These are phyloP conservation scores for Pandemis heparana DNA, from an alignment of 2,888 invertebrate species.

Conservation along the genomic window DNA sequence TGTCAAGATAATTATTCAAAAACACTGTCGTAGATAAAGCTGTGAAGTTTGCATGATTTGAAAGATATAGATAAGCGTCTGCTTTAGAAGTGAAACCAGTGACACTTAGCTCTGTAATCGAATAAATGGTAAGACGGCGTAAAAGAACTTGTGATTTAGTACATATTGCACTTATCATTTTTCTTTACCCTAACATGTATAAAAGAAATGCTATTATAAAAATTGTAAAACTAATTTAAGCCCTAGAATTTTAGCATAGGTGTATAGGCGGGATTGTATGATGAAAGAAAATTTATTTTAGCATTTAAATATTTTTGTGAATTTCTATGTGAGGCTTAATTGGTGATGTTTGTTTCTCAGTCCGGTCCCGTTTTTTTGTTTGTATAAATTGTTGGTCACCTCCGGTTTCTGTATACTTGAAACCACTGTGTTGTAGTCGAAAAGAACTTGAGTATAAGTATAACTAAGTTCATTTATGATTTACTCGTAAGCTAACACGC, in stretches of 20 bases:
- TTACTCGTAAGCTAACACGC: too few relatives aligned
- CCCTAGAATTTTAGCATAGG: slow-evolving; percentile 53
- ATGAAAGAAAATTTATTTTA: slow-evolving; percentile 65
- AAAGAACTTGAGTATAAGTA: too few relatives aligned
- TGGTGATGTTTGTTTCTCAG: slow-evolving; percentile 51
- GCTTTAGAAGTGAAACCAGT: background rate
- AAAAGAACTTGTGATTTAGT: slow-evolving; percentile 57
- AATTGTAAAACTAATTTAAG: slow-evolving; percentile 60
- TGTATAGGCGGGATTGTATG: slow-evolving; percentile 63
- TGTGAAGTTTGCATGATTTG: background rate
- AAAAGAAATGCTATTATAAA: slow-evolving; percentile 51
- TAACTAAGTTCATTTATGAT: too few relatives aligned
- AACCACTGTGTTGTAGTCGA: background rate
- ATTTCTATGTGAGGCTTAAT: slow-evolving; percentile 64
- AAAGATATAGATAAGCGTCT: background rate
- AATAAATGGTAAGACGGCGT: slow-evolving; percentile 42
- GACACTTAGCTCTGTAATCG: slow-evolving; percentile 6
- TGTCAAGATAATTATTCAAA: background rate
- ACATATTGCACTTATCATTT: slow-evolving; percentile 47
- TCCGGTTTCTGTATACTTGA: background rate
- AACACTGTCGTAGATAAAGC: background rate
- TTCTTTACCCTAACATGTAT: slow-evolving; percentile 51
- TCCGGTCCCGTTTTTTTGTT: slow-evolving; percentile 52
- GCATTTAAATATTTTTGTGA: slow-evolving; percentile 64
- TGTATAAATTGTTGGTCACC: slow-evolving; percentile 22